Percentiles rank a stretch among this genome's conserved stretches.
Evolutionary conservation across 53 echinoderm and acorn worm genomes (phyloP).

Genomic region (Henricia sp.): DNA sequence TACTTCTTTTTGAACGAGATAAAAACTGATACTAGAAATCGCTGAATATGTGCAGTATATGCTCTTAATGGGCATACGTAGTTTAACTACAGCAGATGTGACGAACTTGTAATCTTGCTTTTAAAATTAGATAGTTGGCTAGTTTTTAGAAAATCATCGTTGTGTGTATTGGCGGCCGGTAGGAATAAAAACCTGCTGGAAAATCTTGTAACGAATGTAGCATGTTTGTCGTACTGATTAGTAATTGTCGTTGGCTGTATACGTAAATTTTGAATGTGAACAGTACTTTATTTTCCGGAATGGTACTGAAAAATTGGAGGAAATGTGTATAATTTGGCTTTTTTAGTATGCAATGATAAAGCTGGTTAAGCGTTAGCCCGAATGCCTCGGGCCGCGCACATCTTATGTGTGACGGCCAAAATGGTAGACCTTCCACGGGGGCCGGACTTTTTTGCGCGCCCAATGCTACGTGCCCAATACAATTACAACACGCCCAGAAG

Average conservation of each 20-base stretch:
- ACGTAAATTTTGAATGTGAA: constrained; percentile 3
- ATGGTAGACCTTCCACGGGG: background rate
- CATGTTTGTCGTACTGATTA: constrained; percentile 39
- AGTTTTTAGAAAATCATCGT: constrained; percentile 10
- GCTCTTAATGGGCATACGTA: constrained; percentile 31
- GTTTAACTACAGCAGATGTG: constrained; percentile 52
- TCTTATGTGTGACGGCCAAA: no score
- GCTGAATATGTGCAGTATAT: constrained; percentile 64
- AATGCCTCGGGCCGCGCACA: no score
- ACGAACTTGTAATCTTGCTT: constrained; percentile 42
- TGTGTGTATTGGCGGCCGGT: background rate
- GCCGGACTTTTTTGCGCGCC: background rate
- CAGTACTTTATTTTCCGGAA: constrained; percentile 43
- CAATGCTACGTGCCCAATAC: background rate
- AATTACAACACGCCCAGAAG: no score
- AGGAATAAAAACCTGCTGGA: background rate
- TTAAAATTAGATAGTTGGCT: constrained; percentile 39
- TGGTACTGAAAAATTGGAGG: background rate
- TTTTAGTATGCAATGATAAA: background rate
- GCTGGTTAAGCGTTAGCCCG: background rate
- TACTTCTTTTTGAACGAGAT: background rate
- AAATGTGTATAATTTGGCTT: constrained; percentile 31
- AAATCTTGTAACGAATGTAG: constrained; percentile 12
- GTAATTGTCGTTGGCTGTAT: constrained; percentile 40
- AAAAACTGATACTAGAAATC: constrained; percentile 34